Base-by-base conservation (phyloP, 2,888 invertebrate species). In the Patella ulyssiponensis region DNA sequence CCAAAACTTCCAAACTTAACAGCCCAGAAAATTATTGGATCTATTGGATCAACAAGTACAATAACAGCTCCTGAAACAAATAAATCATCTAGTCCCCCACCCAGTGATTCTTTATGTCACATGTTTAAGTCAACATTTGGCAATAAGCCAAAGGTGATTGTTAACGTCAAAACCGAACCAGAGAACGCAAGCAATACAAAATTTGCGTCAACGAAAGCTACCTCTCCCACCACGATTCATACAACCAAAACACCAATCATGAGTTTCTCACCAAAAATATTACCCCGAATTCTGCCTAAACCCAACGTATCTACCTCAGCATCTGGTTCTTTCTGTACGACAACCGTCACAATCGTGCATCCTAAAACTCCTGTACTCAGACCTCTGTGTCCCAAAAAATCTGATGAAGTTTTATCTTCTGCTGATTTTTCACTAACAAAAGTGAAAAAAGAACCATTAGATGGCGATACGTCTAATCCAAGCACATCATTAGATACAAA, bases 101-200 rank as follows among this genome's bases (percentile, higher is more conserved):
- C 54, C 12, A 33, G 20, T 27, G 69, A 56, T 33, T 58, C n/a
- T 4, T 27, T 27, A 2, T n/a, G 20, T 52, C 44, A 12, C 51
- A 72, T 15, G 51, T 12, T 33, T 3, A 44, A 27, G 44, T 44
- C 27, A 72, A 9, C 23, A 1, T 72, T 51, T 51, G 58, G 74
- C 14, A 58, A 17, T 12, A 58, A 56, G 14, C 33, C 56, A 11
- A 20, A 52, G 12, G 17, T 71, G n/a, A 7, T 23, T 71, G 73
- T 73, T 53, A 73, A 17, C 1, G 20, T 53, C n/a, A 27, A 73
- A 51, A 73, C 64, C 70, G 71, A 77, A 74, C 73, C 69, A 14
- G 11, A 23, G 20, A 20, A 11, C 12, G 3, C 3, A 15, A 23
- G 12, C 9, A 64, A 64, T 23, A 44, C 44, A 44, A 44, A 4